Conservation (phyloP, 2,888 invertebrate genomes). For the Epirrita christyi region DNA sequence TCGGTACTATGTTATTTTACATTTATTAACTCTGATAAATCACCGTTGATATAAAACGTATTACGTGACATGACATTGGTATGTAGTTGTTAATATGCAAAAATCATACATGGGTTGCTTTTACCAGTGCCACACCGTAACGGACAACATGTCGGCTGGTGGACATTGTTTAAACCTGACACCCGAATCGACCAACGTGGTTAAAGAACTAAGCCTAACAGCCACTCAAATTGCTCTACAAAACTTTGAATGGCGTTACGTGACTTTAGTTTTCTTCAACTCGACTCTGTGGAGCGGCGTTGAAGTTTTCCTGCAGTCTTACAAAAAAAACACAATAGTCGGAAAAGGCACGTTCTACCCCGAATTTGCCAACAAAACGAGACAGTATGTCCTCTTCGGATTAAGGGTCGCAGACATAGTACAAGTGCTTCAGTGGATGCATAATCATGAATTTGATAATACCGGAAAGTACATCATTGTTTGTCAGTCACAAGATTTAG, state of each 20-base stretch:
- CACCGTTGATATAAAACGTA: slow-evolving; percentile 35
- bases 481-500: slow-evolving; percentile 51
- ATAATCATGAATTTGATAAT: slow-evolving; percentile 55
- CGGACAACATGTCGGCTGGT: slow-evolving; percentile 22
- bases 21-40: slow-evolving; percentile 29
- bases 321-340: slow-evolving; percentile 54
- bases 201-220: slow-evolving; percentile 49
- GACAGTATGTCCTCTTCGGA: slow-evolving; percentile 63
- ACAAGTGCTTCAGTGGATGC: slow-evolving; percentile 53
- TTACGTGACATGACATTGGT: slow-evolving; percentile 16
- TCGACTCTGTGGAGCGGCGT: slow-evolving; percentile 52
- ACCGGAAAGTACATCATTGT: slow-evolving; percentile 65
- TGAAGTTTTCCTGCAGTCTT: slow-evolving; percentile 55
- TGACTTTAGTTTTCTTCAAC: slow-evolving; percentile 64
- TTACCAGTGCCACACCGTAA: background rate
- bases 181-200: slow-evolving; percentile 15
- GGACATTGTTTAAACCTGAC: slow-evolving; percentile 29
- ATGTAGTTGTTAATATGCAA: slow-evolving; percentile 12
- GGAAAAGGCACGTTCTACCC: slow-evolving; percentile 48
- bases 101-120: slow-evolving; percentile 14
- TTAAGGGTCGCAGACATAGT: slow-evolving; percentile 48
- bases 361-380: slow-evolving; percentile 39
- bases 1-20: slow-evolving; percentile 19
- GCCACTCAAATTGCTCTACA: slow-evolving; percentile 61
- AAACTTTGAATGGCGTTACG: slow-evolving; percentile 63